These are phyloP conservation scores for Pholis gunnellus DNA, from an alignment of 2,113 vertebrate genomes.

Conservation along the genomic window DNA sequence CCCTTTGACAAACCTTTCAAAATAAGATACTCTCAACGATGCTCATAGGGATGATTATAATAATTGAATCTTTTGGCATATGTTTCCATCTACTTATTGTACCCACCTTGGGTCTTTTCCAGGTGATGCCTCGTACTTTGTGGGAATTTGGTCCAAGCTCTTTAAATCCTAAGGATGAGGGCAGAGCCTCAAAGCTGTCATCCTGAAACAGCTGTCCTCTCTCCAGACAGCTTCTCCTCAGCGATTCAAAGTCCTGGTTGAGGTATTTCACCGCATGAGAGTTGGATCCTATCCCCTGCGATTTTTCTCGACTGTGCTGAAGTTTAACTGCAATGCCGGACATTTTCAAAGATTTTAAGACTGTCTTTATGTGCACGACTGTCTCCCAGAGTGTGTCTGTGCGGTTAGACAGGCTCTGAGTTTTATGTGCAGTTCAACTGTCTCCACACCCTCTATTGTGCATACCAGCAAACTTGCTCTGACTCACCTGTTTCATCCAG, in stretches of 20 bases:
- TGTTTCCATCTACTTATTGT: neutral
- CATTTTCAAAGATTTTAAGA: slow-evolving; percentile 29
- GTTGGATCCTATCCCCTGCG: slow-evolving; percentile 77
- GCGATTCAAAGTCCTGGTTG: slow-evolving; percentile 86
- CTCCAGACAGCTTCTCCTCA: slow-evolving; percentile 84
- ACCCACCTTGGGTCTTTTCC: slow-evolving; percentile 84
- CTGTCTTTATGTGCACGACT: neutral
- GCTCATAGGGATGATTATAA: neutral
- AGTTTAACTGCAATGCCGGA: slow-evolving; percentile 51
- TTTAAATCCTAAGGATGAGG: slow-evolving; percentile 85
- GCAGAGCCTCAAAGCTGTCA: slow-evolving; percentile 85
- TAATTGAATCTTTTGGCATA: neutral
- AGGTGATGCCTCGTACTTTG: slow-evolving; percentile 84
- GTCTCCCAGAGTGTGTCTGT: neutral
- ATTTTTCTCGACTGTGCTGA: slow-evolving; percentile 40
- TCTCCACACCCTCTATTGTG: slow-evolving; percentile 55
- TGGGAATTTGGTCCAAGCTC: slow-evolving; percentile 87
- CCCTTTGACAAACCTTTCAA: neutral
- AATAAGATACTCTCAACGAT: neutral
- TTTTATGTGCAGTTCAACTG: neutral
- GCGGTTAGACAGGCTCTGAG: slow-evolving; percentile 20
- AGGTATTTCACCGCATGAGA: slow-evolving; percentile 83
- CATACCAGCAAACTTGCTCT: neutral
- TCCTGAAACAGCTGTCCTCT: slow-evolving; percentile 86
- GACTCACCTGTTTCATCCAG: slow-evolving; percentile 15